phyloP scores from a whole-genome alignment of 2,888 invertebrate species.

The Mystacides longicornis region DNA sequence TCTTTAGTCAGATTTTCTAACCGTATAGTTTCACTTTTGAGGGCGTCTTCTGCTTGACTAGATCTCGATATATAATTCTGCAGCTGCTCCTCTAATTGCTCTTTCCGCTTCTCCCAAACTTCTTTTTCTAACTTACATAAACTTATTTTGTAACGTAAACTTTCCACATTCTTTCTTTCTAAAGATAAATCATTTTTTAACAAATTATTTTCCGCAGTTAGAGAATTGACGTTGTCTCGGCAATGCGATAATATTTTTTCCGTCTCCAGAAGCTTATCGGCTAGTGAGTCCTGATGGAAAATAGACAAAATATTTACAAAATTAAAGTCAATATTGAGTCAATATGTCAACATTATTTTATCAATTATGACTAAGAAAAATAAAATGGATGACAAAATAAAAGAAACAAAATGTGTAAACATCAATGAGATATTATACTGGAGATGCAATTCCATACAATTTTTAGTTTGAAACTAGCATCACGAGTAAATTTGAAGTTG shows the following conservation, averaged over 20 bases:
- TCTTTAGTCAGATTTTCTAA: constrained; percentile 13
- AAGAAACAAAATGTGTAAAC: no score
- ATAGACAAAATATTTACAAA: background rate
- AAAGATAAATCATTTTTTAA: constrained; percentile 5
- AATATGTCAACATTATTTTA: background rate
- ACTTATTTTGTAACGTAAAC: constrained; percentile 13
- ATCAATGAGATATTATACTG: no score
- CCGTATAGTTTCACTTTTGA: constrained; percentile 12
- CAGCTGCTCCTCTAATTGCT: constrained; percentile 5
- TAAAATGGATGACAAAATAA: no score
- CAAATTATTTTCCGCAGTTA: constrained; percentile 10
- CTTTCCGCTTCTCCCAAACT: constrained; percentile 11
- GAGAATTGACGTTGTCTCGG: constrained; percentile 12
- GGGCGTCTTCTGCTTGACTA: background rate
- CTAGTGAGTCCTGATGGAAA: constrained; percentile 15
- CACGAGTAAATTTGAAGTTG: no score
- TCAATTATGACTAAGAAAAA: no score
- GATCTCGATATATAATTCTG: background rate
- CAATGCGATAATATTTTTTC: constrained; percentile 15
- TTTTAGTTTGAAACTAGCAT: no score
- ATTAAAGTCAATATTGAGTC: background rate
- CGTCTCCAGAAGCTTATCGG: constrained; percentile 19
- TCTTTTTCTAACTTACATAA: constrained; percentile 8
- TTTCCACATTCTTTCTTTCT: constrained; percentile 7
- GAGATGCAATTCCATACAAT: no score